Evolutionary conservation across 2,888 invertebrate species (phyloP).

Genomic region (Cenopis cana): DNA sequence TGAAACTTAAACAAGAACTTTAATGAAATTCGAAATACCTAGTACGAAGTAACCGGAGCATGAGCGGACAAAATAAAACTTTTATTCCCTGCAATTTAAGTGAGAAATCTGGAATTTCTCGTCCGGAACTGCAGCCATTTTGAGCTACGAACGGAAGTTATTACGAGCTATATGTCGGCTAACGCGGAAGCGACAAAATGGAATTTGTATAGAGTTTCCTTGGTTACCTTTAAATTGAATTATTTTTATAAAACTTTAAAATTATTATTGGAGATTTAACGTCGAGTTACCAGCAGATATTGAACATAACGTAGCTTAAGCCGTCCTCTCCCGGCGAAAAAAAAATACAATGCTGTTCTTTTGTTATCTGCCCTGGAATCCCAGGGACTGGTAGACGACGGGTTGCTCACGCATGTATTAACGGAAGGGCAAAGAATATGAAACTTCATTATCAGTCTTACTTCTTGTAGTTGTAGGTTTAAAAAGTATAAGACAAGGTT

Average conservation of each 20-base stretch:
- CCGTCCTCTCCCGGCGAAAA: too few relatives aligned
- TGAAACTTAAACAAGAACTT: not conserved
- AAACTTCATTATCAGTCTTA: too few relatives aligned
- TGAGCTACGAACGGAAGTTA: slow-evolving; percentile 33
- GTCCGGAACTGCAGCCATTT: slow-evolving; percentile 36
- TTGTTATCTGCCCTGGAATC: too few relatives aligned
- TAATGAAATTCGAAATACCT: not conserved
- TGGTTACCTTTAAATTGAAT: not conserved
- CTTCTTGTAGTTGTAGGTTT: too few relatives aligned
- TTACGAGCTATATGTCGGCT: slow-evolving; percentile 29
- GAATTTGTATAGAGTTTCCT: slow-evolving; percentile 21
- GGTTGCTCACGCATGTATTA: too few relatives aligned
- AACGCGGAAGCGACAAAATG: slow-evolving; percentile 26
- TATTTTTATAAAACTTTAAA: not conserved
- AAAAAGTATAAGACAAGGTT: too few relatives aligned
- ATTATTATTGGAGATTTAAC: not conserved
- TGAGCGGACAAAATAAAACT: slow-evolving; percentile 3
- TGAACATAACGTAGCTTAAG: too few relatives aligned
- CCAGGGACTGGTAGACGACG: too few relatives aligned
- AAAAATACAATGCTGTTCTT: too few relatives aligned
- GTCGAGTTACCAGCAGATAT: too few relatives aligned
- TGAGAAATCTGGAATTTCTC: slow-evolving; percentile 24
- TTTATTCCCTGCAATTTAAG: slow-evolving; percentile 11
- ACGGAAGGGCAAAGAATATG: too few relatives aligned
- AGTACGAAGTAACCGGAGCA: slow-evolving; percentile 7